Evolutionary conservation across 2,113 vertebrate species (phyloP).

Genomic region (Syngnathus floridae): DNA sequence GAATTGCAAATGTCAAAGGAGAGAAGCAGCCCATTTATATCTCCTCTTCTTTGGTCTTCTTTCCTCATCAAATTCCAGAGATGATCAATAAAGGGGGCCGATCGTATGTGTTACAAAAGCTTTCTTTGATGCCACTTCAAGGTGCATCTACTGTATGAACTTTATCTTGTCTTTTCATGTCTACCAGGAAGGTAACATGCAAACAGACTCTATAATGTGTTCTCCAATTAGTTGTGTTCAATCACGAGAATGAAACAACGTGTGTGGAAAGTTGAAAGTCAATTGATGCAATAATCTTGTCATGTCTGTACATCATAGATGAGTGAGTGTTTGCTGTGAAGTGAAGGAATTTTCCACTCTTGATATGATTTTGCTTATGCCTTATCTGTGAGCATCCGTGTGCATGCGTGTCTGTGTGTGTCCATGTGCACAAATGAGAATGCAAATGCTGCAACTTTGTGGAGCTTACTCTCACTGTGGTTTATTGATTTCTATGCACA

Average conservation of each 20-base stretch:
- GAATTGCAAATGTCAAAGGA: conserved; percentile 33
- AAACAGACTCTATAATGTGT: conserved; percentile 30
- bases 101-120: conserved; percentile 35
- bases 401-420: conserved; percentile 4
- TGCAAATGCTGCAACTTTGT: conserved; percentile 39
- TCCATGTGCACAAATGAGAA: conserved; percentile 6
- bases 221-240: conserved; percentile 26
- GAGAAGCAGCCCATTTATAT: conserved; percentile 15
- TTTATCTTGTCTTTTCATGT: conserved; percentile 42
- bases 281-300: neutral
- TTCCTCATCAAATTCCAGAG: conserved; percentile 23
- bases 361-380: neutral
- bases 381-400: neutral
- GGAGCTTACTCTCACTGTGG: conserved; percentile 16
- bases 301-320: conserved; percentile 2
- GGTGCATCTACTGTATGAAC: conserved; percentile 16
- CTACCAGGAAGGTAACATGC: conserved; percentile 15
- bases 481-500: conserved; percentile 49
- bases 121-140: conserved; percentile 28
- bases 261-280: conserved; percentile 15
- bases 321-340: conserved; percentile 16
- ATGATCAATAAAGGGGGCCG: conserved; percentile 32
- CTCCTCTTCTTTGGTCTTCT: conserved; percentile 8
- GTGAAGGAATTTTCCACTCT: neutral
- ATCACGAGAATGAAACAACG: conserved; percentile 13